These are phyloP conservation scores for Anas flavirostris DNA, from an alignment of 2,797 vertebrate species.

Conservation along the genomic window DNA sequence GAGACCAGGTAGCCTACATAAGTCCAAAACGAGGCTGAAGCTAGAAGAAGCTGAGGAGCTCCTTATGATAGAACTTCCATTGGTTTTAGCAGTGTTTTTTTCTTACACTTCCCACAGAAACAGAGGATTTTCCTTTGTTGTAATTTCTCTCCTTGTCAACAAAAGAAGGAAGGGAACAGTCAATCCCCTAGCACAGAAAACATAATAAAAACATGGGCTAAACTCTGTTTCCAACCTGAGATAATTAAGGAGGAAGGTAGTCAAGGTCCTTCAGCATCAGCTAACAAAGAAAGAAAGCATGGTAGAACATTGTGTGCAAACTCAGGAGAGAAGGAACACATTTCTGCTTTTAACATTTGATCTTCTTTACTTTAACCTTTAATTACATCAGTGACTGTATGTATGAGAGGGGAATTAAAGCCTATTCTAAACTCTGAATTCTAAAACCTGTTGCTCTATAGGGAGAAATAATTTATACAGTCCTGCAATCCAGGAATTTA, in stretches of 20 bases:
- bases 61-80: not conserved
- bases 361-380: slow-evolving; percentile 56
- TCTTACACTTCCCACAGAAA: not conserved
- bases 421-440: slow-evolving; percentile 42
- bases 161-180: not conserved
- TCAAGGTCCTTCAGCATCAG: not conserved
- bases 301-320: not conserved
- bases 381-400: slow-evolving; percentile 47
- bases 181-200: not conserved
- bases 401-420: slow-evolving; percentile 17
- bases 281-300: not conserved
- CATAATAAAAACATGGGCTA: not conserved
- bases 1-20: not conserved
- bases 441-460: slow-evolving; percentile 31
- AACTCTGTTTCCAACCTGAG: not conserved
- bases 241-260: not conserved
- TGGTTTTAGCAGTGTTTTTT: not conserved
- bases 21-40: not conserved
- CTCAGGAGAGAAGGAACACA: not conserved
- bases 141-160: not conserved
- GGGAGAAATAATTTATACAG: slow-evolving; percentile 60
- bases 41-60: not conserved
- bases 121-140: not conserved
- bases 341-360: slow-evolving; percentile 46
- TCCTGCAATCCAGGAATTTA: slow-evolving; percentile 38